Conservation (phyloP, 2,797 vertebrate genomes). For the Lagocephalus sceleratus region DNA sequence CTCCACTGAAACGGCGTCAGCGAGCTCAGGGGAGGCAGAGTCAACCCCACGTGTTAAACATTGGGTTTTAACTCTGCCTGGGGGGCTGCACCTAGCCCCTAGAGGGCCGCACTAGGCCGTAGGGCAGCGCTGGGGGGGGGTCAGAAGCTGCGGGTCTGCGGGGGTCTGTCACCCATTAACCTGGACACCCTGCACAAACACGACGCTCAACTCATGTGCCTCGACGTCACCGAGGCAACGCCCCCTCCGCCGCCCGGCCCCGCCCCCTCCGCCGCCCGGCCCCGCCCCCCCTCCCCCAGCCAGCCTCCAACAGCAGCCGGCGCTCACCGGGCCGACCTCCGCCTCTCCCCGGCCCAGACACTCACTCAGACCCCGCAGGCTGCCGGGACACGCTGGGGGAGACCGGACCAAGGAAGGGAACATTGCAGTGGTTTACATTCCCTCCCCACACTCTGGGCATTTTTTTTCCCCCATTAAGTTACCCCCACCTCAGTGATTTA, state of each 20-base stretch:
- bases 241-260: constrained; percentile 62
- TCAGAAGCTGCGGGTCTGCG: too few relatives aligned
- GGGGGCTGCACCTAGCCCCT: too few relatives aligned
- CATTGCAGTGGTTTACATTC: constrained; percentile 33
- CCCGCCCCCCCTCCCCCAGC: constrained; percentile 45
- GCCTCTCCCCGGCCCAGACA: constrained; percentile 49
- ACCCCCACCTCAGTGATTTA: background rate
- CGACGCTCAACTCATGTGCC: constrained; percentile 40
- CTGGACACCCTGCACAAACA: background rate
- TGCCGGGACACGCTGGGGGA: constrained; percentile 12
- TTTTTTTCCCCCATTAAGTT: background rate
- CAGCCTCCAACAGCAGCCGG: constrained; percentile 24
- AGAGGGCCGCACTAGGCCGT: too few relatives aligned
- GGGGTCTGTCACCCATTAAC: constrained; percentile 1
- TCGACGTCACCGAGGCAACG: constrained; percentile 59
- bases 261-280: constrained; percentile 61
- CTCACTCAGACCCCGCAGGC: constrained; percentile 31
- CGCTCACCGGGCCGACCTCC: constrained; percentile 53
- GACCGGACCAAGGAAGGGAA: background rate
- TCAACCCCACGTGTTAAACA: too few relatives aligned
- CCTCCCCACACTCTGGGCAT: constrained; percentile 1
- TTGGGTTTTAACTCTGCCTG: too few relatives aligned
- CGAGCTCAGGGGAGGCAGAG: too few relatives aligned
- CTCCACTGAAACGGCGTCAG: too few relatives aligned
- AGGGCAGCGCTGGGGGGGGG: too few relatives aligned